Base-by-base conservation (phyloP, 1,140 invertebrate species). In the Ceratitis capitata region DNA sequence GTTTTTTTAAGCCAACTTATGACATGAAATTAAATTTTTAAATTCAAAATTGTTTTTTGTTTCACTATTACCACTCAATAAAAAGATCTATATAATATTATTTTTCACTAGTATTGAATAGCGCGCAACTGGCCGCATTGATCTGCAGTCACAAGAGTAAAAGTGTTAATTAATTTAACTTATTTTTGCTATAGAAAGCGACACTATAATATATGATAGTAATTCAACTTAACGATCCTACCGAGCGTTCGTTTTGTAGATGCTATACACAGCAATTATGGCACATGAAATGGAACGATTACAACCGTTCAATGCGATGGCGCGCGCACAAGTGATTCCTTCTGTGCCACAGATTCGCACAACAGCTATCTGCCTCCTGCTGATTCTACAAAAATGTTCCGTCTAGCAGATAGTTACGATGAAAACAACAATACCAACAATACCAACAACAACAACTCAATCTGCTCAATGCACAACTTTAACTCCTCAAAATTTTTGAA, bases 271-370 rank as follows among this genome's bases (percentile, higher is more conserved):
- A n/a, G n/a, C n/a, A n/a, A n/a, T n/a, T n/a, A n/a, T n/a, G 45
- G 39, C 69, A 9, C 9, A 23, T 45, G n/a, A 78, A 23, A 47
- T n/a, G n/a, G 7, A 74, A 4, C n/a, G n/a, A n/a, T n/a, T 23
- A 83, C 82, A 56, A 83, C 82, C 82, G 47, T 83, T 32, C 47
- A 53, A 32, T 51, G 32, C 82, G 49, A 83, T 83, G 82, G 49
- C 82, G 82, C 82, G 53, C 82, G 82, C 49, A 83, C 82, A 83
- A 83, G 82, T 83, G 82, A 83, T 83, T 83, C 82, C 82, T 83
- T 58, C 53, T 45, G 69, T 45, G 26, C 42, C 49, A 53, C 23
- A 26, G 53, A 83, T 83, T 83, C 42, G 82, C 82, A 58, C 82
- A 83, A 53, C 82, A 49, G 47, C 82, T 83, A 35, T 42, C 39